Base-by-base conservation (phyloP, 2,888 invertebrate genomes). In the Strigamia transsilvanica region DNA sequence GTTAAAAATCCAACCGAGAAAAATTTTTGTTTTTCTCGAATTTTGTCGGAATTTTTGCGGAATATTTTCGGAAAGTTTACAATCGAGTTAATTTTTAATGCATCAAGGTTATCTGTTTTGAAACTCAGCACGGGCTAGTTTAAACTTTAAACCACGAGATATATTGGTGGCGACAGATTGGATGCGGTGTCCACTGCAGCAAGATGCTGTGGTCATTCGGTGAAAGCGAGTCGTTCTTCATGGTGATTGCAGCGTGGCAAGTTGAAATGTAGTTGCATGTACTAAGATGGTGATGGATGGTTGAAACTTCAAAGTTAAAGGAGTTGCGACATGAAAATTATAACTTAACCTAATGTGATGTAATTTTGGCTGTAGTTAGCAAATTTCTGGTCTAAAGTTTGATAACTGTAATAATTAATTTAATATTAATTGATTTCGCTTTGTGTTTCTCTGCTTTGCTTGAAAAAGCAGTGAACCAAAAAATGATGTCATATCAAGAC, bases 151-250 rank as follows among this genome's bases (percentile, higher is more conserved):
- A 66, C 32, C 66, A 27, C 13, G 66, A 66, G 66, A 66, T 66
- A 27, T 66, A 66, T 66, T 66, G 66, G 66, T 66, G 6, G 66
- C 66, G 66, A 66, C 66, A 66, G 66, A 66, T 66, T 66, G 66
- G 66, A 66, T 66, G 66, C 66, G 66, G 66, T 66, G 27, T 66
- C 66, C 66, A 66, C 10, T 66, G 66, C 66, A 15, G 66, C 66
- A 66, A 66, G 66, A 15, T 66, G 66, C 13, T 66, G 66, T 27
- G 66, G 66, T 66, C 32, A 66, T 23, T 1, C 23, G 13, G 66
- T 66, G 51, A 66, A 66, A 66, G 15, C 32, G 66, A 66, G 51
- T 27, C 66, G 27, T 66, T 66, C 66, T 66, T 66, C 66, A 66
- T 66, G 66, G 66, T 66, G 66, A 66, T 66, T 66, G 66, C 27